phyloP scores from a whole-genome alignment of 2,797 vertebrate species.

The Nannoperca obscura region DNA sequence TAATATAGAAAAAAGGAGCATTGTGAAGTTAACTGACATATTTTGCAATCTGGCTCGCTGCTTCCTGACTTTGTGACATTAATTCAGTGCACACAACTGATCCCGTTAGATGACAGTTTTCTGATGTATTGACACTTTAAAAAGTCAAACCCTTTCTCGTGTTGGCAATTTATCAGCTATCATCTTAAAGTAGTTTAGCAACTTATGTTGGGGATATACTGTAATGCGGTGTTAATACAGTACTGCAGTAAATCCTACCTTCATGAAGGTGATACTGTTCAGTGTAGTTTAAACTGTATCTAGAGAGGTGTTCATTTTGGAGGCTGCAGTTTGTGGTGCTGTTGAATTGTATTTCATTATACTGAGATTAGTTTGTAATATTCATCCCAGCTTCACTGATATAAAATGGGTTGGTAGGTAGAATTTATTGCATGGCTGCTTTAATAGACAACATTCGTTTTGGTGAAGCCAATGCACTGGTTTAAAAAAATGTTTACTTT shows the following conservation, averaged over 20 bases:
- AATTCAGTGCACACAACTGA: conserved; percentile 22
- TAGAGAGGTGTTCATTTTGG: background rate
- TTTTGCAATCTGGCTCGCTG: conserved; percentile 42
- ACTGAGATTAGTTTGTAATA: background rate
- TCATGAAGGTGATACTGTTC: background rate
- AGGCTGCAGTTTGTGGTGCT: background rate
- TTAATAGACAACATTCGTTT: background rate
- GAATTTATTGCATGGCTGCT: background rate
- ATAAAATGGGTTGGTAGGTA: background rate
- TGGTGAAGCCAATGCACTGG: background rate
- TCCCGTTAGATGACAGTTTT: conserved; percentile 26
- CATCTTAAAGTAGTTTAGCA: background rate
- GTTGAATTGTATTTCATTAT: background rate
- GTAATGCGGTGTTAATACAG: background rate
- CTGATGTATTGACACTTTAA: conserved; percentile 15
- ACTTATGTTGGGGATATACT: background rate
- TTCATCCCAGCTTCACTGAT: background rate
- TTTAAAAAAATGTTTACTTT: background rate
- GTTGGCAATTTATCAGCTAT: background rate
- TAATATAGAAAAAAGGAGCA: conserved; percentile 52
- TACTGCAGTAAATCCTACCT: background rate
- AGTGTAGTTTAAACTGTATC: conserved; percentile 5
- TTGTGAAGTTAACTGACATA: conserved; percentile 39
- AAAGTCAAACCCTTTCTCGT: background rate
- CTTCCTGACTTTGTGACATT: conserved; percentile 36